A percentile compares a stretch with the other conserved stretches of the same genome.
phyloP scores from a whole-genome alignment of 2,797 vertebrate species.

The Enteromius thamalakanensis region DNA sequence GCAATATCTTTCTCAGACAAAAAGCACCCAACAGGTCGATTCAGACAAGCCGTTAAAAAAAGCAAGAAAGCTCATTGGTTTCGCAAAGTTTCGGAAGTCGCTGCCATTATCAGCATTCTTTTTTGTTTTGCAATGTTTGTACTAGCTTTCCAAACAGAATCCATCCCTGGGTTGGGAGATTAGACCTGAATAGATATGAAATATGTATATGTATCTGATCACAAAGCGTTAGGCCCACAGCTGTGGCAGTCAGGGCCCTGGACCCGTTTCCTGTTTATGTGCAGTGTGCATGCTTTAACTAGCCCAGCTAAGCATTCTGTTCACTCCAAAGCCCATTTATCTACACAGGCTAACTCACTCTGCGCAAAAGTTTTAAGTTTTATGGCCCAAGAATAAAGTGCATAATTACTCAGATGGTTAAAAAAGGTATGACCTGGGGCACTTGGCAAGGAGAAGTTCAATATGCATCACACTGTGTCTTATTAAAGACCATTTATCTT shows the following conservation, averaged over 20 bases:
- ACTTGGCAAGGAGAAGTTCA: conserved; percentile 63
- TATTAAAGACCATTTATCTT: conserved; percentile 63
- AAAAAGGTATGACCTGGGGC: conserved; percentile 57
- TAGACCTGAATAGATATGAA: conserved; percentile 65
- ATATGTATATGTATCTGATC: conserved; percentile 59
- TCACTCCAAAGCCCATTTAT: conserved; percentile 61
- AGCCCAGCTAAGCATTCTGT: conserved; percentile 41
- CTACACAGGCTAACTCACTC: conserved; percentile 53
- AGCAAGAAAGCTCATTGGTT: conserved; percentile 25
- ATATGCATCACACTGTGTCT: conserved; percentile 64
- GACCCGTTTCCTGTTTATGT: conserved; percentile 62
- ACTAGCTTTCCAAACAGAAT: conserved; percentile 63
- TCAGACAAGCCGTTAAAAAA: conserved; percentile 46
- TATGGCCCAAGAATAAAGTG: conserved; percentile 62
- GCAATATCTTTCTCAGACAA: conserved; percentile 42
- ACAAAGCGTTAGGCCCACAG: conserved; percentile 57
- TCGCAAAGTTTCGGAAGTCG: conserved; percentile 52
- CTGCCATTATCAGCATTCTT: conserved; percentile 40
- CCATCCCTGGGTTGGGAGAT: conserved; percentile 62
- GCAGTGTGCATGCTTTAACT: conserved; percentile 58
- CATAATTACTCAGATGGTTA: conserved; percentile 67
- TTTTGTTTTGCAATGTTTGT: conserved; percentile 52
- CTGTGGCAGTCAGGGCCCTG: conserved; percentile 56
- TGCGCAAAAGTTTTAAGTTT: conserved; percentile 62
- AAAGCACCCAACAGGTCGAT: conserved; percentile 29